phyloP scores from a whole-genome alignment of 2,888 invertebrate genomes.

The Sicus ferrugineus region DNA sequence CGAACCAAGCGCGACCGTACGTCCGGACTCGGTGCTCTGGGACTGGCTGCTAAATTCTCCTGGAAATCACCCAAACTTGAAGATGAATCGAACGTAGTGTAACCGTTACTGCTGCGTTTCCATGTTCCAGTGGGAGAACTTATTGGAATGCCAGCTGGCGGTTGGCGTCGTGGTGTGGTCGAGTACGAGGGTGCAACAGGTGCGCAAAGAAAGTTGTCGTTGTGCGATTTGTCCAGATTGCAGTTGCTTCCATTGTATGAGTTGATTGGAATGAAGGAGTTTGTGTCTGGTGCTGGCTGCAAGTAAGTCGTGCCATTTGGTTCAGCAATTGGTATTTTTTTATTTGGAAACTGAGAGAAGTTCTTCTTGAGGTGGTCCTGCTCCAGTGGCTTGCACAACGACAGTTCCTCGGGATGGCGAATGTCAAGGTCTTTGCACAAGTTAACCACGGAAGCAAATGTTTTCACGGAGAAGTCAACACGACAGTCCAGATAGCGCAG shows the following conservation, averaged over 20 bases:
- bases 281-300: constrained; percentile 74
- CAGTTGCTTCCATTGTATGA: constrained; percentile 75
- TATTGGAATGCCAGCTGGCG: constrained; percentile 75
- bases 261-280: constrained; percentile 82
- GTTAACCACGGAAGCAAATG: constrained; percentile 91
- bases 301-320: constrained; percentile 61
- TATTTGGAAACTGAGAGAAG: constrained; percentile 72
- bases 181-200: constrained; percentile 54
- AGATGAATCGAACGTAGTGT: constrained; percentile 62
- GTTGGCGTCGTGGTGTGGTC: constrained; percentile 64
- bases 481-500: constrained; percentile 88
- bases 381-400: constrained; percentile 88
- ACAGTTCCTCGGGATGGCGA: constrained; percentile 96
- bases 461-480: constrained; percentile 95
- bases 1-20: constrained; percentile 69
- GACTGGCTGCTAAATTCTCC: constrained; percentile 81
- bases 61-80: constrained; percentile 64
- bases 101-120: constrained; percentile 60
- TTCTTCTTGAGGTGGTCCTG: constrained; percentile 85
- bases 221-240: constrained; percentile 71
- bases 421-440: constrained; percentile 93
- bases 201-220: constrained; percentile 67
- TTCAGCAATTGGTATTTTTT: constrained; percentile 59
- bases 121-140: constrained; percentile 73
- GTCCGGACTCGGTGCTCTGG: constrained; percentile 76